Conservation (phyloP, 2,888 invertebrate genomes). For the Diabrotica balteata region DNA sequence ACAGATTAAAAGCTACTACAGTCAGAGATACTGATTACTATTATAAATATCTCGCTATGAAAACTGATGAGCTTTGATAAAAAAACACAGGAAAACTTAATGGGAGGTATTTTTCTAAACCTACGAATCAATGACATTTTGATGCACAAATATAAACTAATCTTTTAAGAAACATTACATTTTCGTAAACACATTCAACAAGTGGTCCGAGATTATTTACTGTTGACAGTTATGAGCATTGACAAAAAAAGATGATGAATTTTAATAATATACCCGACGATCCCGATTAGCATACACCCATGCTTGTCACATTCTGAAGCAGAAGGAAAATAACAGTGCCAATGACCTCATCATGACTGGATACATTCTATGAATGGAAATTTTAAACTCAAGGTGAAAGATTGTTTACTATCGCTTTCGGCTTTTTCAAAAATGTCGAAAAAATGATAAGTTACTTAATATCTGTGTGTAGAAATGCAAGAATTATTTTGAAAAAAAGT, state of each 20-base stretch:
- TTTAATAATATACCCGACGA: constrained; percentile 6
- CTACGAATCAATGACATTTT: no score
- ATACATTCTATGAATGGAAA: constrained; percentile 46
- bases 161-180: no score
- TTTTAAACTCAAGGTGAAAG: constrained; percentile 41
- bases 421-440: constrained; percentile 12
- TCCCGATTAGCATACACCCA: constrained; percentile 30
- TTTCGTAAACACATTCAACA: no score
- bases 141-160: no score
- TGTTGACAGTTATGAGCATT: no score
- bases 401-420: constrained; percentile 37
- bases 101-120: no score
- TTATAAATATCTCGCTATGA: no score
- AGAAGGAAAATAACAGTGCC: constrained; percentile 43
- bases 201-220: no score
- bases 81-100: no score
- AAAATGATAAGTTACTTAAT: not conserved
- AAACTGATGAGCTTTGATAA: no score
- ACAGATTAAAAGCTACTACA: no score
- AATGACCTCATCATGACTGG: constrained; percentile 44
- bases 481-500: not conserved
- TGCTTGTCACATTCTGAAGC: constrained; percentile 21
- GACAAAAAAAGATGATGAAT: not conserved
- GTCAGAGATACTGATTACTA: no score
- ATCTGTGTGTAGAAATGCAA: not conserved